Conservation (phyloP, 2,797 vertebrate species). For the Denticeps clupeoides region DNA sequence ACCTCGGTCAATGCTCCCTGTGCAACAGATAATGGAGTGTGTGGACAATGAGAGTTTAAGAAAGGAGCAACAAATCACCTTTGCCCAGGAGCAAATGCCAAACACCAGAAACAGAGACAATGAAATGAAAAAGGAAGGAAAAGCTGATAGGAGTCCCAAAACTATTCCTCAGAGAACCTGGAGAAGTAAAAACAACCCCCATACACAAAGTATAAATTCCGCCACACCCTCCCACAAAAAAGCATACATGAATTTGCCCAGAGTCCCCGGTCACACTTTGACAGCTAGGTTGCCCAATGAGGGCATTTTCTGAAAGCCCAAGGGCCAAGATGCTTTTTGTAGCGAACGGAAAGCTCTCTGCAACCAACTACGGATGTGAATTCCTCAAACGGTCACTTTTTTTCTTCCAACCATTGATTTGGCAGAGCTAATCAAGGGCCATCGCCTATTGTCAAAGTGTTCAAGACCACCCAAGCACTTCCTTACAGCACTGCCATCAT, state of each 20-base stretch:
- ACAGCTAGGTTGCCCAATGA: slow-evolving; percentile 26
- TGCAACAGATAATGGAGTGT: not conserved
- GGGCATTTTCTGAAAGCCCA: no score
- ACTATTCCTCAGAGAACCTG: slow-evolving; percentile 14
- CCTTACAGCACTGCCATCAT: no score
- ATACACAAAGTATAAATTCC: not conserved
- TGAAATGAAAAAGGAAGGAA: not conserved
- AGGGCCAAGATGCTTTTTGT: no score
- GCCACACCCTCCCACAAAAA: slow-evolving; percentile 14
- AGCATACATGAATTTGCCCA: no score
- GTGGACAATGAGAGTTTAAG: not conserved
- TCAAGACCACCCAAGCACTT: slow-evolving; percentile 21
- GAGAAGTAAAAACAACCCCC: slow-evolving; percentile 3
- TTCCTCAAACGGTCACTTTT: slow-evolving; percentile 1
- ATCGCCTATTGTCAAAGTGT: slow-evolving; percentile 26
- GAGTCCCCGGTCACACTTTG: slow-evolving; percentile 20
- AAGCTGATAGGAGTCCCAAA: not conserved
- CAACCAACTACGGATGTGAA: not conserved
- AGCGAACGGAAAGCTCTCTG: no score
- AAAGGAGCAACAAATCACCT: no score
- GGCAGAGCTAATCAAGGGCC: not conserved
- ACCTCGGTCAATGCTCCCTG: slow-evolving; percentile 52
- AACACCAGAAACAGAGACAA: slow-evolving; percentile 5
- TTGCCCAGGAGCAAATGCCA: not conserved
- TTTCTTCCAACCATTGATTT: not conserved